Base-by-base conservation (phyloP, 2,113 vertebrate species). In the Triplophysa rosa region DNA sequence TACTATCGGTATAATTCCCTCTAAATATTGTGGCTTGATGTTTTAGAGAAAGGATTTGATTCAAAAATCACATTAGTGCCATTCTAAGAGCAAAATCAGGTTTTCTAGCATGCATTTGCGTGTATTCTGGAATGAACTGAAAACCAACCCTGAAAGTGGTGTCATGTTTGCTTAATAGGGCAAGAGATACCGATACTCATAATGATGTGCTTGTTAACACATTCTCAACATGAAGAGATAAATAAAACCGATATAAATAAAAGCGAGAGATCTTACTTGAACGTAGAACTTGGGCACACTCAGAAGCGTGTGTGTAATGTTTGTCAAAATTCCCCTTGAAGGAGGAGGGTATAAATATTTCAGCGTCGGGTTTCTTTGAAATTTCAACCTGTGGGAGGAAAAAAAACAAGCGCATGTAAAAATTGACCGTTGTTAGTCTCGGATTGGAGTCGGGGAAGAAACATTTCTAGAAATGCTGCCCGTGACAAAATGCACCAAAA, bases 271-370 rank as follows among this genome's bases (percentile, higher is more conserved):
- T 71, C 78, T 92, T 90, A 98, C 98, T 89, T 99, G 98, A 42
- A 98, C 95, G 77, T 99, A 99, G 91, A 99, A 98, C 87, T 95
- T 98, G 77, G 98, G 98, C 67, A 98, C 95, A 0, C 96, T 96
- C 61, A 96, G 91, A 87, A 99, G 93, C 37, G 96, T 92, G 69
- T 99, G 95, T 59, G 92, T 92, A 87, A 99, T 99, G 78, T 99
- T 99, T 82, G 96, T 91, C 87, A 99, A 87, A 85, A 96, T 93
- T 83, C 93, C 87, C 87, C 90, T 95, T 49, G 96, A 96, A 84
- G 95, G 97, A 14, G 97, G 96, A 26, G 97, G 98, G 85, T 99
- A 99, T 88, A 97, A 93, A 89, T 98, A 99, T 85, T 95, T 98
- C 89, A 99, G 91, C 78, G 94, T 95, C 72, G 98, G 97, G 91